Conservation (phyloP, 2,888 invertebrate species). For the Lumbricus terrestris region DNA sequence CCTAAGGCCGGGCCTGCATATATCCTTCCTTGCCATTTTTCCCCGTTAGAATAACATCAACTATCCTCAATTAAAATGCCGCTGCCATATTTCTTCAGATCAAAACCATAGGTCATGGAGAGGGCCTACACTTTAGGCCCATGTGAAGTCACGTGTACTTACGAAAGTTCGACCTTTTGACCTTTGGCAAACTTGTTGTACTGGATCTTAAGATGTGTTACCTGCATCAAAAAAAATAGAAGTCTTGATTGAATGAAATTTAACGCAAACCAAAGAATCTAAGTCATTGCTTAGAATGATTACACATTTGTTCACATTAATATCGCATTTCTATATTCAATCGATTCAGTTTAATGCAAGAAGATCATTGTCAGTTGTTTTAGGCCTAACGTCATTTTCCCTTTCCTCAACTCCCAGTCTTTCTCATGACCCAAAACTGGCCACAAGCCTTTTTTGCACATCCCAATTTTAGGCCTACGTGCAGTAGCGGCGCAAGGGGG, state of each 20-base stretch:
- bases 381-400: no score
- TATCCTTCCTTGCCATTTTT: no score
- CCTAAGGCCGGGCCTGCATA: no score
- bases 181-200: constrained; percentile 14
- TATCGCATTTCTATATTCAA: no score
- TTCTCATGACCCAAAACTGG: no score
- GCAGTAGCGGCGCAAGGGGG: no score
- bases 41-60: no score
- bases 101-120: background rate
- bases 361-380: no score
- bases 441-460: no score
- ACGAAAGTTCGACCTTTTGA: background rate
- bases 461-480: no score
- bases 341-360: background rate
- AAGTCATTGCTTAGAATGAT: background rate
- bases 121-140: background rate
- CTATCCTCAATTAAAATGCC: background rate
- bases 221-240: background rate
- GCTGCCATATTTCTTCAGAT: background rate
- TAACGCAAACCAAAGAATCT: background rate
- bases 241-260: background rate
- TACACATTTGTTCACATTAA: background rate
- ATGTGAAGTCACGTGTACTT: background rate
- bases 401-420: no score
- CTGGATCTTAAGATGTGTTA: background rate